Percentiles rank a stretch among this genome's conserved stretches.
phyloP scores from a whole-genome alignment of 2,888 invertebrate species.

The Cephus pygmeus region DNA sequence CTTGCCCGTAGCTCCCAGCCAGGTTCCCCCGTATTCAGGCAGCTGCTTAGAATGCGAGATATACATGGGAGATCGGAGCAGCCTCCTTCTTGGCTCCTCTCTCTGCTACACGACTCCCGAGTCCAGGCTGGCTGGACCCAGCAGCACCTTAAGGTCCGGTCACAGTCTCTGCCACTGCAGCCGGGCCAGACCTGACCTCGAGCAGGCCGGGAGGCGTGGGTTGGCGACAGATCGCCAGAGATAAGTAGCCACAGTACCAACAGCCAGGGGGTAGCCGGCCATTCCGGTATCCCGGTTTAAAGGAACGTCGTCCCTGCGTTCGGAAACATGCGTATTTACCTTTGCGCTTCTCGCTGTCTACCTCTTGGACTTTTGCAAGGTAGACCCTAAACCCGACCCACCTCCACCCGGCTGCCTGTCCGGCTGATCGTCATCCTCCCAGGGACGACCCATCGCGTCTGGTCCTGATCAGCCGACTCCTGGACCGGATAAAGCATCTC shows the following conservation, averaged over 20 bases:
- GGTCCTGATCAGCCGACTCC: neutral
- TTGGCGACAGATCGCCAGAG: constrained; percentile 45
- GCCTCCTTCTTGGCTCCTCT: neutral
- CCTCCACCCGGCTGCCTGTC: neutral
- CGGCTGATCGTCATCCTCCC: neutral
- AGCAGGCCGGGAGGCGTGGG: constrained; percentile 27
- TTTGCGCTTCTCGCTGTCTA: neutral
- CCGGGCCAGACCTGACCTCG: neutral
- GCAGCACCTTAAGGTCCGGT: constrained; percentile 18
- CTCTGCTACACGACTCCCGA: neutral
- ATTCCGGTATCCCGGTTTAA: neutral
- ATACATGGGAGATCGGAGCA: neutral
- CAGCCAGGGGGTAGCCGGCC: neutral
- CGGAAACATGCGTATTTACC: neutral
- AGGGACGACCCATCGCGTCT: too few relatives aligned
- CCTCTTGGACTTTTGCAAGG: neutral
- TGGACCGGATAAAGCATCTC: neutral
- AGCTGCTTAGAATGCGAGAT: neutral
- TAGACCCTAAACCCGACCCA: neutral
- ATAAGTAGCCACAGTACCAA: constrained; percentile 22
- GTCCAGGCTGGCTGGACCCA: neutral
- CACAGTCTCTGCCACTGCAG: constrained; percentile 4
- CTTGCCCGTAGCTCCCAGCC: neutral
- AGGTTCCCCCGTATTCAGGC: neutral
- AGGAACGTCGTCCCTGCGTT: neutral